Evolutionary conservation across 2,797 vertebrate genomes (phyloP).

Genomic region (Streptopelia turtur): DNA sequence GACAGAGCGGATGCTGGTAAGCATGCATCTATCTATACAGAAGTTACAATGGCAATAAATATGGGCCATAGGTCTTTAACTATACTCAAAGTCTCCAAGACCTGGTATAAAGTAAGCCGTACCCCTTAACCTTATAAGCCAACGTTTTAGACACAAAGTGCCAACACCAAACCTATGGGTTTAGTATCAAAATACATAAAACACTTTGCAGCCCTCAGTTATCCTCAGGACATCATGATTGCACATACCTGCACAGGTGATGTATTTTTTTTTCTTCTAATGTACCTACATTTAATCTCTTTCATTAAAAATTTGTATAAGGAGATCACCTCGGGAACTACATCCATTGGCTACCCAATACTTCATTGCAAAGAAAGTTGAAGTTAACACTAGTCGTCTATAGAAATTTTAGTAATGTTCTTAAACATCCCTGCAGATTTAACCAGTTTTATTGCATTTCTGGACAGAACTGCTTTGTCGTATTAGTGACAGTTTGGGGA

Average conservation of each 20-base stretch:
- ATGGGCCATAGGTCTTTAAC: not conserved
- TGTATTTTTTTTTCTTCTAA: not conserved
- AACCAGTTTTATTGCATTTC: not conserved
- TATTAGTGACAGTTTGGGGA: not conserved
- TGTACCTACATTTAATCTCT: not conserved
- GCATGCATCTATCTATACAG: too few species aligned
- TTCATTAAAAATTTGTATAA: not conserved
- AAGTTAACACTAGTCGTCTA: not conserved
- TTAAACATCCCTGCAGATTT: not conserved
- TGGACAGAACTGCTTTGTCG: not conserved
- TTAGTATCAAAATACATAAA: not conserved
- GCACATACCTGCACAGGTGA: not conserved
- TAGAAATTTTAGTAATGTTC: not conserved
- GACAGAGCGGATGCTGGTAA: not conserved
- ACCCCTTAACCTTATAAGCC: not conserved
- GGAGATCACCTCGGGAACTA: not conserved
- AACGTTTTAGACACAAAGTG: not conserved
- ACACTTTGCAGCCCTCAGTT: not conserved
- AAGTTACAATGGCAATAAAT: not conserved
- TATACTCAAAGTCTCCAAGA: not conserved
- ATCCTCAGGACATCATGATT: not conserved
- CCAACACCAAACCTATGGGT: not conserved
- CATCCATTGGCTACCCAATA: not conserved
- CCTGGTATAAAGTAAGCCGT: fast-evolving
- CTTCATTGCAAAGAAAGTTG: not conserved